Conservation (phyloP, 2,888 invertebrate genomes). For the Geotrupes spiniger region DNA sequence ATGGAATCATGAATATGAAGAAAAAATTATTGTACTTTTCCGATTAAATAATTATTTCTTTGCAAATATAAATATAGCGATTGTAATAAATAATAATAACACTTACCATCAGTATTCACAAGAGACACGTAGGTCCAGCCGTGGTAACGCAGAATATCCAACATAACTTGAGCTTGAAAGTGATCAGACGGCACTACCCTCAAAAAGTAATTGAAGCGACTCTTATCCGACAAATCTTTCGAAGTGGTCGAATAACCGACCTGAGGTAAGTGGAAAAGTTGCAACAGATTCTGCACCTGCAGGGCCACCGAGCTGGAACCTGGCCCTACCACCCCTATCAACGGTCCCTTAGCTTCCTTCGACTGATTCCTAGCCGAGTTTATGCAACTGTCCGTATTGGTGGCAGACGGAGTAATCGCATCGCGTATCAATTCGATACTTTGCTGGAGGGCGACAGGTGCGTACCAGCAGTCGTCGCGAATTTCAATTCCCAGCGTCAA, state of each 20-base stretch:
- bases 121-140: slow-evolving; percentile 80
- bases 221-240: slow-evolving; percentile 71
- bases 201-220: slow-evolving; percentile 71
- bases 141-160: slow-evolving; percentile 63
- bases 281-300: slow-evolving; percentile 74
- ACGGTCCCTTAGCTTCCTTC: slow-evolving; percentile 43
- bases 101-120: slow-evolving; percentile 71
- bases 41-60: too few species aligned
- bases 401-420: slow-evolving; percentile 54
- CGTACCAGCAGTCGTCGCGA: slow-evolving; percentile 79
- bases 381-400: slow-evolving; percentile 20
- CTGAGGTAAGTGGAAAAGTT: slow-evolving; percentile 65
- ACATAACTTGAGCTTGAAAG: slow-evolving; percentile 72
- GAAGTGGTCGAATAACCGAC: slow-evolving; percentile 78
- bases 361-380: slow-evolving; percentile 6
- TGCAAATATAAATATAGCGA: too few species aligned
- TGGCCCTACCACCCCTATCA: slow-evolving; percentile 72
- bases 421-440: slow-evolving; percentile 73
- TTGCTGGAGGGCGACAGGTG: slow-evolving; percentile 75
- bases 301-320: slow-evolving; percentile 70
- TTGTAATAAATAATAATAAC: too few species aligned
- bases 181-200: slow-evolving; percentile 76
- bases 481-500: slow-evolving; percentile 65
- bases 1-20: too few species aligned
- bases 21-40: too few species aligned